Evolutionary conservation across 2,797 vertebrate species (phyloP), one percentile per base, ranked within the genome.

Genomic region (Rhinatrema bivittatum): DNA sequence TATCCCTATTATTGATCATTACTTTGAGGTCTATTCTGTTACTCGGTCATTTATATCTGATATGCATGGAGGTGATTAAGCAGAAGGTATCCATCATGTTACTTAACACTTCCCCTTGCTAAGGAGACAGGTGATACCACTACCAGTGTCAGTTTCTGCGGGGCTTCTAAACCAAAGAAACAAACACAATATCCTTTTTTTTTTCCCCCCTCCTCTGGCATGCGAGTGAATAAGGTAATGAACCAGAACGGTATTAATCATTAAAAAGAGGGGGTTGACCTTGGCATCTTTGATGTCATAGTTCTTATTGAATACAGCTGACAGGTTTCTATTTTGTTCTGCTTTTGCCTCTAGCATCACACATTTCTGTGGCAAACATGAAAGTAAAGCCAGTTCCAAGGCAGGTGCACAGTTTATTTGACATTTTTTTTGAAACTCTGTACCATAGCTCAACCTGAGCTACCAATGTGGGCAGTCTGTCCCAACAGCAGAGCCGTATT

Each of bases 111-210:
- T 31, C 44, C 29, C 20, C 53, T 62, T 63, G 54, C 31, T 56
- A 32, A 33, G 56, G 54, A 67, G 70, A 60, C 44, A 69, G 65
- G 64, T 56, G 77, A 81, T 69, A 77, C 62, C 1, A 0, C 4
- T 33, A 47, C 56, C 42, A 56, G 23, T 43, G 58, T 55, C 47
- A 7, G 49, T 72, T 71, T 78, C 70, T 66, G 40, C 52, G 65
- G 60, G 60, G 39, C 29, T 43, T 64, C 63, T 56, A 65, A 60
- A 59, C 52, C 39, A 29, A 53, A 71, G 36, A 26, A 54, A 59
- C 40, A 26, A 16, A 14, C 1, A 0, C 14, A 24, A 32, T 28
- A 6, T 17, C 11, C 45, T 36, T 22, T 45, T 43, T n/a, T n/a
- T n/a, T n/a, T 20, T 41, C 25, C 36, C 18, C 25, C n/a, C 20